Conservation (phyloP, 2,888 invertebrate species). For the Drosophila basisetae region DNA sequence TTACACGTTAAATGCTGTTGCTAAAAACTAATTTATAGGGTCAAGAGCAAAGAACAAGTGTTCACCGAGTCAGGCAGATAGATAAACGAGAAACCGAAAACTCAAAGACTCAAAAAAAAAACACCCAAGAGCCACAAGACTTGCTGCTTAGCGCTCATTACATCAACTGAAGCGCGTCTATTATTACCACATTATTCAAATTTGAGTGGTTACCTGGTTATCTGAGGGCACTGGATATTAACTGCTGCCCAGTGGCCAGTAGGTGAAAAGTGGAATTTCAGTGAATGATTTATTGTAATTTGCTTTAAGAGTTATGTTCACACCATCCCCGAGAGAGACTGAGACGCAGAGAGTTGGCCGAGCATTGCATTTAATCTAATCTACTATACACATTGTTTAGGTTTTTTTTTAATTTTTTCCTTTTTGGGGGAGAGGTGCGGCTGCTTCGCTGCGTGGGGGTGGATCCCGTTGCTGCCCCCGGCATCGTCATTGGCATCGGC, state of each 20-base stretch:
- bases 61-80: constrained; percentile 25
- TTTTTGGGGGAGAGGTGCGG: constrained; percentile 13
- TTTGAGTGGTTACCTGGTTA: constrained; percentile 52
- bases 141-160: constrained; percentile 58
- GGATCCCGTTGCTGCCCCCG: constrained; percentile 30
- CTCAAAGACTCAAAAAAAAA: constrained; percentile 6
- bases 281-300: constrained; percentile 82
- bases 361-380: constrained; percentile 73
- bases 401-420: neutral
- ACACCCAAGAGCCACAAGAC: neutral
- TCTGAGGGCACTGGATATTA: constrained; percentile 35
- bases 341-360: neutral
- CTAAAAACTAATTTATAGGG: constrained; percentile 68
- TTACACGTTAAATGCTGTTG: constrained; percentile 61
- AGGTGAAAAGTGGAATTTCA: constrained; percentile 82
- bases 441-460: constrained; percentile 49
- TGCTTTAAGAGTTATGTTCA: constrained; percentile 82
- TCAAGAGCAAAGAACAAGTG: constrained; percentile 60
- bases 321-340: constrained; percentile 61
- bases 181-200: constrained; percentile 82
- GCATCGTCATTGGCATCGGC: neutral
- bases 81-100: constrained; percentile 22
- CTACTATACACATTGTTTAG: constrained; percentile 34
- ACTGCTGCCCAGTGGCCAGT: constrained; percentile 11
- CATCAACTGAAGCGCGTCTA: constrained; percentile 78